Conservation (phyloP, 2,797 vertebrate species). For the Sebastes vulpes region DNA sequence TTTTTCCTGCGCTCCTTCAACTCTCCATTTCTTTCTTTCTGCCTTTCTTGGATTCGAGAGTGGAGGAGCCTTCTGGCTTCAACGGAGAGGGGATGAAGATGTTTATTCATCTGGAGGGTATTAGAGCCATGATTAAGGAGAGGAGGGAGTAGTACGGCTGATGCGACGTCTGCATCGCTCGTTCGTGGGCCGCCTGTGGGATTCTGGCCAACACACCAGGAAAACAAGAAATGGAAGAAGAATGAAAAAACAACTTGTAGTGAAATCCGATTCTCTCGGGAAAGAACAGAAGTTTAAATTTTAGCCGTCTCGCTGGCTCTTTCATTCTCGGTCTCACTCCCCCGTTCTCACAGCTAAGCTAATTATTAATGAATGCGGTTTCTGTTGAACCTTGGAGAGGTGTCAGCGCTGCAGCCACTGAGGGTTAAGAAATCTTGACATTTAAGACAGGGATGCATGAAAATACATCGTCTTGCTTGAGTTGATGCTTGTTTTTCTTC, state of each 20-base stretch:
- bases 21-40: conserved; percentile 64
- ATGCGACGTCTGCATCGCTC: conserved; percentile 92
- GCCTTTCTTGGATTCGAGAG: conserved; percentile 75
- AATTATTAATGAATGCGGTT: conserved; percentile 89
- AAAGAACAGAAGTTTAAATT: conserved; percentile 73
- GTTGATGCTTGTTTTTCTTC: conserved; percentile 83
- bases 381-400: conserved; percentile 88
- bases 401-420: conserved; percentile 82
- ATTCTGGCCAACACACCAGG: conserved; percentile 87
- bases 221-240: conserved; percentile 84
- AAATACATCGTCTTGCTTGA: conserved; percentile 88
- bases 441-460: conserved; percentile 89
- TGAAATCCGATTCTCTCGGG: conserved; percentile 73
- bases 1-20: conserved; percentile 66
- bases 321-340: conserved; percentile 46
- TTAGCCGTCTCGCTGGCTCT: conserved; percentile 45
- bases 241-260: conserved; percentile 76
- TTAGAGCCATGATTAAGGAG: conserved; percentile 95
- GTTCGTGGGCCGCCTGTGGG: conserved; percentile 84
- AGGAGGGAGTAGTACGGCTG: conserved; percentile 80
- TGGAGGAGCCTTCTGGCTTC: conserved; percentile 90
- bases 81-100: conserved; percentile 90
- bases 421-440: conserved; percentile 87
- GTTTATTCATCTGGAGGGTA: conserved; percentile 99
- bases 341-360: conserved; percentile 78